Percentiles rank a stretch among this genome's conserved stretches.
Conservation (phyloP, 2,797 vertebrate genomes). For the Pogonophryne albipinna region DNA sequence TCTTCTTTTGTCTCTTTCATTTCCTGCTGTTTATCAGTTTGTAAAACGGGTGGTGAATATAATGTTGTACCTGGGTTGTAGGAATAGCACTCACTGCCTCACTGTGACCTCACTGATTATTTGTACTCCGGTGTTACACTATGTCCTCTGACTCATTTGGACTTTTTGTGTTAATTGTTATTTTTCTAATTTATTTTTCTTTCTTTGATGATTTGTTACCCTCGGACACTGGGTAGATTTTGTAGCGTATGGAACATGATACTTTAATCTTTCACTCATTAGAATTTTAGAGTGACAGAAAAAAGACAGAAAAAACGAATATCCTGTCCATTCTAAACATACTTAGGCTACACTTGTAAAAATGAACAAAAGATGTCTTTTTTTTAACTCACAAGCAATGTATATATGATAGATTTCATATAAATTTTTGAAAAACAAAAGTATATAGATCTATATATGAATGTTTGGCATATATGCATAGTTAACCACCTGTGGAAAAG, state of each 20-base stretch:
- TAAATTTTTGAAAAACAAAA: constrained; percentile 88
- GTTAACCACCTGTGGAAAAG: constrained; percentile 88
- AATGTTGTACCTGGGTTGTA: constrained; percentile 67
- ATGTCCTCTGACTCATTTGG: constrained; percentile 68
- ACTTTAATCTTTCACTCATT: constrained; percentile 81
- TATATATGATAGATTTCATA: constrained; percentile 91
- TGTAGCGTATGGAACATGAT: constrained; percentile 86
- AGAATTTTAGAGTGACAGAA: constrained; percentile 81
- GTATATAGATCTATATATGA: constrained; percentile 90
- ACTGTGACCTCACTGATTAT: constrained; percentile 80
- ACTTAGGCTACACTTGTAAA: constrained; percentile 82
- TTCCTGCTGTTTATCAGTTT: constrained; percentile 41
- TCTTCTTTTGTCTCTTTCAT: constrained; percentile 19
- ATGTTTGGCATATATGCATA: constrained; percentile 92
- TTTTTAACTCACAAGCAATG: constrained; percentile 85
- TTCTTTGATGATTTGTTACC: constrained; percentile 61
- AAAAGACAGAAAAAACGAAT: constrained; percentile 55
- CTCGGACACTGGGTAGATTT: constrained; percentile 84
- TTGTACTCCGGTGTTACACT: constrained; percentile 71
- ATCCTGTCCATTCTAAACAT: constrained; percentile 78
- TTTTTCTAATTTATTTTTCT: constrained; percentile 32
- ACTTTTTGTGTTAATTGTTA: constrained; percentile 56
- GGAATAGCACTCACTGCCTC: constrained; percentile 84
- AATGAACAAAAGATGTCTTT: constrained; percentile 80
- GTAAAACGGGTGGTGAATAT: constrained; percentile 51